Evolutionary conservation across 2,797 vertebrate species (phyloP).

Genomic region (Peromyscus nudipes): DNA sequence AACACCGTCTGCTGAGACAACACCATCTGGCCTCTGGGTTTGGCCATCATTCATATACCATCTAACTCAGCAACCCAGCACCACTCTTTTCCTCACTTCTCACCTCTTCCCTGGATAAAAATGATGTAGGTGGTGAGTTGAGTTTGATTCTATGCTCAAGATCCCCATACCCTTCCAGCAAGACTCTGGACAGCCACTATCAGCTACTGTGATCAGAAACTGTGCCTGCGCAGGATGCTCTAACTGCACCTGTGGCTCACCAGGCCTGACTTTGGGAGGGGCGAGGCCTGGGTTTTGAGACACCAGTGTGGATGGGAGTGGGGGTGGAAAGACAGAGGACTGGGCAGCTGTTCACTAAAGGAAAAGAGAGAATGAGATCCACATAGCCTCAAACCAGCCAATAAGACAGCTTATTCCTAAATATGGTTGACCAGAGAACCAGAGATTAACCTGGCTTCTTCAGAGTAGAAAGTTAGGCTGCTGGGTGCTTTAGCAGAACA

Average conservation of each 20-base stretch:
- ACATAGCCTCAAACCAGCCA: neutral
- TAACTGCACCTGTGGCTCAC: neutral
- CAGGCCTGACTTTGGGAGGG: neutral
- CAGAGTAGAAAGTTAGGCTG: too few relatives aligned
- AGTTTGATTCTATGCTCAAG: neutral
- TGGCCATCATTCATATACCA: neutral
- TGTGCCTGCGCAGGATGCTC: neutral
- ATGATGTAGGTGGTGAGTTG: neutral
- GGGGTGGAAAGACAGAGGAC: rapidly evolving
- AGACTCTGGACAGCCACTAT: neutral
- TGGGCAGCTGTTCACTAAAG: neutral
- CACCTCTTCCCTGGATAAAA: neutral
- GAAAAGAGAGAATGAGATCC: neutral
- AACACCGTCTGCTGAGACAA: neutral
- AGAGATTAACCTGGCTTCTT: rapidly evolving
- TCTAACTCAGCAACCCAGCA: too few relatives aligned
- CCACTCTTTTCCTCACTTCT: neutral
- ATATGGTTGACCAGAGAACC: rapidly evolving
- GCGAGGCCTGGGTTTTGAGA: too few relatives aligned
- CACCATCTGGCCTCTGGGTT: neutral
- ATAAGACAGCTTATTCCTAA: neutral
- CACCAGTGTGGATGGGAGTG: too few relatives aligned
- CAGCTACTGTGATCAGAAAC: neutral
- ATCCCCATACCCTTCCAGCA: neutral
- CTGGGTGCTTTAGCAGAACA: neutral